phyloP scores from a whole-genome alignment of 2,113 vertebrate genomes.

The Epinephelus cyanopodus region DNA sequence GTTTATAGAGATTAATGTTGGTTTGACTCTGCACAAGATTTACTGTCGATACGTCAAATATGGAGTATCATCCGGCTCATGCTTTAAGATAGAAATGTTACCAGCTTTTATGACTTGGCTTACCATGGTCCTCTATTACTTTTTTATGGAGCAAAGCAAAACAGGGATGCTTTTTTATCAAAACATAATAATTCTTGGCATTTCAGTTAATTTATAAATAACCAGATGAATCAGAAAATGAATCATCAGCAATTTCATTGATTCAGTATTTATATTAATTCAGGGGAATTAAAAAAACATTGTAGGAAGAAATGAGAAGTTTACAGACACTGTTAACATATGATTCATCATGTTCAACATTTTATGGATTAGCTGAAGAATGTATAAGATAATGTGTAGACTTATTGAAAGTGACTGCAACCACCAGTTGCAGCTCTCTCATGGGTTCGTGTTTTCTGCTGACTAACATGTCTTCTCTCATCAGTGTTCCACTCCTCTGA shows the following conservation, averaged over 20 bases:
- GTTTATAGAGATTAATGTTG: too few relatives aligned
- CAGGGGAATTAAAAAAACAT: neutral
- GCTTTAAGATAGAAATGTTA: neutral
- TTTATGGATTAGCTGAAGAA: neutral
- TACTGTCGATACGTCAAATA: too few relatives aligned
- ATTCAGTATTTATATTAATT: too few relatives aligned
- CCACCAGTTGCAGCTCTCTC: neutral
- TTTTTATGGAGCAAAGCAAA: too few relatives aligned
- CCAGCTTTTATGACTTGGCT: neutral
- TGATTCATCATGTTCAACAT: neutral
- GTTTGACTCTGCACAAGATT: neutral
- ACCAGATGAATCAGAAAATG: neutral
- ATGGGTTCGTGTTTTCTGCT: constrained; percentile 4
- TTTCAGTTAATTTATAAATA: neutral
- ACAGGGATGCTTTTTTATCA: neutral
- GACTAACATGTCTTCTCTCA: constrained; percentile 62
- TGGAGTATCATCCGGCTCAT: neutral
- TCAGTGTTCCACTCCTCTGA: constrained; percentile 72
- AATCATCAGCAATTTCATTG: too few relatives aligned
- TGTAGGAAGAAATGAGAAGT: too few relatives aligned
- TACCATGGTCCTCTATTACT: neutral
- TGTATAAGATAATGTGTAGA: neutral
- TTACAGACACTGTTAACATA: neutral
- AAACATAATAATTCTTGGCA: neutral
- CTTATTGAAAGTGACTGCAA: neutral